Evolutionary conservation across 2,888 invertebrate genomes (phyloP).

Genomic region (Nineta flava): DNA sequence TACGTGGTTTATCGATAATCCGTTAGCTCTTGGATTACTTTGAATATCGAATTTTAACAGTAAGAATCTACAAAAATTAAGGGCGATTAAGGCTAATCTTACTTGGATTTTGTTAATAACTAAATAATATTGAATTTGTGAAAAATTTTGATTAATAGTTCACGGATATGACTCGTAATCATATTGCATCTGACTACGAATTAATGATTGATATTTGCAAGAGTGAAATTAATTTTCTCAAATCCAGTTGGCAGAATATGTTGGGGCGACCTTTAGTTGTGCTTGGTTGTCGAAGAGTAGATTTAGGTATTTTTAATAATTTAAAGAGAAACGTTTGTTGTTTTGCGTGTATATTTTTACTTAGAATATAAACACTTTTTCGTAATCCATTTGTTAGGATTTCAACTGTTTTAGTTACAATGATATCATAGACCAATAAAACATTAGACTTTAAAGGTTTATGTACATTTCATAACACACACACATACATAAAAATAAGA

Average conservation of each 20-base stretch:
- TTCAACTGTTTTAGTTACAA: constrained; percentile 15
- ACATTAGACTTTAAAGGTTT: no score
- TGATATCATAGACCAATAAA: no score
- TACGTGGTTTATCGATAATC: no score
- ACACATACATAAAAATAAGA: no score
- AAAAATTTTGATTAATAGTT: constrained; percentile 42
- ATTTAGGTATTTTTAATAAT: constrained; percentile 55
- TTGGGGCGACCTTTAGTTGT: constrained; percentile 92
- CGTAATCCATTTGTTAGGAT: constrained; percentile 19
- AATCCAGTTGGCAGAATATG: constrained; percentile 96
- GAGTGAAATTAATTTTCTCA: constrained; percentile 94
- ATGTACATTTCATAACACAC: no score
- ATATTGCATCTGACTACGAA: constrained; percentile 96
- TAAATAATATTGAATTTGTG: no score
- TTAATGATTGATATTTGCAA: constrained; percentile 96
- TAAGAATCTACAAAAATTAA: no score
- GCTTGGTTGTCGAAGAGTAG: constrained; percentile 72
- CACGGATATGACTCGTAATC: constrained; percentile 94
- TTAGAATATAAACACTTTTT: constrained; percentile 13
- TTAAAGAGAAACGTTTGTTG: constrained; percentile 7
- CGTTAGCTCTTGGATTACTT: no score
- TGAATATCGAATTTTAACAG: no score
- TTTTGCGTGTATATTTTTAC: constrained; percentile 11
- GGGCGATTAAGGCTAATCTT: no score
- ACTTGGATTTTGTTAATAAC: no score